Conservation (phyloP, 2,797 vertebrate species). For the Martes flavigula region DNA sequence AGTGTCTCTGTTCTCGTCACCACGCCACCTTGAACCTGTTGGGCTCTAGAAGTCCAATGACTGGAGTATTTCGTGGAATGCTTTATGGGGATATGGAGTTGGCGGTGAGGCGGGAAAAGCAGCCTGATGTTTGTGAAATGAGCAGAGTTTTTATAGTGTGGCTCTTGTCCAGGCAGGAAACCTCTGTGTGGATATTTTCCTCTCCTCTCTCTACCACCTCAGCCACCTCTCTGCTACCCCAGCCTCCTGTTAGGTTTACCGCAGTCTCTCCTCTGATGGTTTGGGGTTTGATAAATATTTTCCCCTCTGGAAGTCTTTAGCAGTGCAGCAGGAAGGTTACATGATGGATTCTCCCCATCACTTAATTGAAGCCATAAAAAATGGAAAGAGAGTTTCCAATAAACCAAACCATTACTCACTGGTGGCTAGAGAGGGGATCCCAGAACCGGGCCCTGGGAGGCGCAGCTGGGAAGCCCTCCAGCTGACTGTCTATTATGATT, state of each 20-base stretch:
- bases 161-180: slow-evolving; percentile 41
- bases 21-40: neutral
- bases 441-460: slow-evolving; percentile 71
- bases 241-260: slow-evolving; percentile 69
- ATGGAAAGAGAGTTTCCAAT: slow-evolving; percentile 86
- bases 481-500: slow-evolving; percentile 68
- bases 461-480: slow-evolving; percentile 74
- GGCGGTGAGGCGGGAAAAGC: neutral
- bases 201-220: neutral
- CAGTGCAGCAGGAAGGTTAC: slow-evolving; percentile 77
- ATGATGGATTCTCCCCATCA: slow-evolving; percentile 84
- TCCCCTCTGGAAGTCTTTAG: slow-evolving; percentile 82
- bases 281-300: slow-evolving; percentile 84
- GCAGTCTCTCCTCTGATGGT: slow-evolving; percentile 56
- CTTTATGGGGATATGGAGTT: neutral
- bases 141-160: neutral
- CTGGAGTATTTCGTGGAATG: neutral
- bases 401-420: slow-evolving; percentile 83
- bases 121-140: neutral
- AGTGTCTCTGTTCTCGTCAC: neutral
- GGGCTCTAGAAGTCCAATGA: neutral
- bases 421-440: slow-evolving; percentile 61
- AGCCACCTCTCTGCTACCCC: slow-evolving; percentile 7
- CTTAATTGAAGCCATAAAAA: slow-evolving; percentile 87
- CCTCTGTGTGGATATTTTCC: slow-evolving; percentile 34